Percentiles rank a stretch among this genome's conserved stretches.
These are phyloP conservation scores for Pholis gunnellus DNA, from an alignment of 2,113 vertebrate genomes.

Conservation along the genomic window DNA sequence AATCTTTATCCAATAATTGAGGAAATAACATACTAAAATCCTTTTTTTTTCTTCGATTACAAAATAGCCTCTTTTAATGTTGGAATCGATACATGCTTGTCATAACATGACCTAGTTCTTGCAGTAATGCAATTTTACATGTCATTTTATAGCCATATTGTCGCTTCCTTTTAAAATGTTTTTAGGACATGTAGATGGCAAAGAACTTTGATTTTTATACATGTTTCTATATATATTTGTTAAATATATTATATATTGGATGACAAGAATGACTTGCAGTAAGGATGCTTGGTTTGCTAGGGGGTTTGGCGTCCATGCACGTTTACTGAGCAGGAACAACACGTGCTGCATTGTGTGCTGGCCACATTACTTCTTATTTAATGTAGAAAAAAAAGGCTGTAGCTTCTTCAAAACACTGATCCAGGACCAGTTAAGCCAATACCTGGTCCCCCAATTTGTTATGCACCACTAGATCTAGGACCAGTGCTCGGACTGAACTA, in stretches of 20 bases:
- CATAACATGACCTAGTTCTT: slow-evolving; percentile 78
- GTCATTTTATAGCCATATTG: slow-evolving; percentile 74
- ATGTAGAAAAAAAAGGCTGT: slow-evolving; percentile 70
- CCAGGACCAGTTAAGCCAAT: slow-evolving; percentile 65
- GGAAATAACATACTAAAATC: slow-evolving; percentile 86
- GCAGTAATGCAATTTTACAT: slow-evolving; percentile 80
- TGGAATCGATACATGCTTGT: slow-evolving; percentile 84
- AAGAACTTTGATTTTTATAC: slow-evolving; percentile 76
- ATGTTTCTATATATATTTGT: slow-evolving; percentile 76
- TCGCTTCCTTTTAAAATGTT: slow-evolving; percentile 74
- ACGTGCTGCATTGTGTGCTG: slow-evolving; percentile 72
- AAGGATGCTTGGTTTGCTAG: slow-evolving; percentile 74
- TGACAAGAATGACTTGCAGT: slow-evolving; percentile 74
- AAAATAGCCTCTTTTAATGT: slow-evolving; percentile 85
- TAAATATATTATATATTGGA: slow-evolving; percentile 74
- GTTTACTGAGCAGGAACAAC: slow-evolving; percentile 78
- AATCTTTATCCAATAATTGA: slow-evolving; percentile 78
- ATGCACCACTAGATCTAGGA: slow-evolving; percentile 51
- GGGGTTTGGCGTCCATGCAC: slow-evolving; percentile 81
- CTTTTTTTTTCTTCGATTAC: slow-evolving; percentile 75
- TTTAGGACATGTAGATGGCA: slow-evolving; percentile 76
- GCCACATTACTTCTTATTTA: slow-evolving; percentile 64
- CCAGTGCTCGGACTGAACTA: slow-evolving; percentile 69
- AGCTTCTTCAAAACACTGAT: slow-evolving; percentile 71
- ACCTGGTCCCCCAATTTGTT: slow-evolving; percentile 41